Percentiles rank a stretch among this genome's conserved stretches.
Conservation (phyloP, 2,888 invertebrate genomes). For the Alcis repandata region DNA sequence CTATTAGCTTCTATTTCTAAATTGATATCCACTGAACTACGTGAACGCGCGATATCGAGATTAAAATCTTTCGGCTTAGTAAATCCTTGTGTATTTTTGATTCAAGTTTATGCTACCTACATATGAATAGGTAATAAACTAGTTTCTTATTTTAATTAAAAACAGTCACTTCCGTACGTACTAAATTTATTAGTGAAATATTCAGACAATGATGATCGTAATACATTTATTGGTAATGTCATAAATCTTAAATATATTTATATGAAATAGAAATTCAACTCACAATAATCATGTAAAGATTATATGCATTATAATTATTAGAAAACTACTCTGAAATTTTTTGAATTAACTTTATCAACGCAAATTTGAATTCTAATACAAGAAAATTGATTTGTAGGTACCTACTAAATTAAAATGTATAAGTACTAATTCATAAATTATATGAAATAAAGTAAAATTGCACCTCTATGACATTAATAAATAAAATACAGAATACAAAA, state of each 20-base stretch:
- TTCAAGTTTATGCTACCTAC: background rate
- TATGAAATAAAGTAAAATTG: background rate
- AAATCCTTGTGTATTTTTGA: too few relatives aligned
- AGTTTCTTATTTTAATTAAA: background rate
- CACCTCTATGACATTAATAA: slow-evolving; percentile 13
- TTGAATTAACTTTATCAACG: background rate
- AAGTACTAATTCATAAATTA: slow-evolving; percentile 2
- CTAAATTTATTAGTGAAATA: slow-evolving; percentile 45
- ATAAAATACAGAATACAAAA: slow-evolving; percentile 8
- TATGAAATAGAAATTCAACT: slow-evolving; percentile 8
- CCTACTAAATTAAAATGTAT: background rate
- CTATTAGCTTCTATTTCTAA: background rate
- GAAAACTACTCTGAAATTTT: background rate
- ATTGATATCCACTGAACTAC: background rate
- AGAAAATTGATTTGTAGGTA: background rate
- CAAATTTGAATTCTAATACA: background rate
- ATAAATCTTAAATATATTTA: slow-evolving; percentile 28
- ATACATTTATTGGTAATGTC: slow-evolving; percentile 40
- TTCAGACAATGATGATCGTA: slow-evolving; percentile 39
- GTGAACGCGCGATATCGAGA: background rate
- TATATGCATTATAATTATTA: background rate
- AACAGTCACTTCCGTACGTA: slow-evolving; percentile 40
- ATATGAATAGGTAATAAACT: background rate
- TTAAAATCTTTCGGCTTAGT: too few relatives aligned
- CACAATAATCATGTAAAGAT: background rate